Evolutionary conservation across 2,797 vertebrate species (phyloP), one percentile per base, ranked within the genome.

Genomic region (Toxotes lorentzi): DNA sequence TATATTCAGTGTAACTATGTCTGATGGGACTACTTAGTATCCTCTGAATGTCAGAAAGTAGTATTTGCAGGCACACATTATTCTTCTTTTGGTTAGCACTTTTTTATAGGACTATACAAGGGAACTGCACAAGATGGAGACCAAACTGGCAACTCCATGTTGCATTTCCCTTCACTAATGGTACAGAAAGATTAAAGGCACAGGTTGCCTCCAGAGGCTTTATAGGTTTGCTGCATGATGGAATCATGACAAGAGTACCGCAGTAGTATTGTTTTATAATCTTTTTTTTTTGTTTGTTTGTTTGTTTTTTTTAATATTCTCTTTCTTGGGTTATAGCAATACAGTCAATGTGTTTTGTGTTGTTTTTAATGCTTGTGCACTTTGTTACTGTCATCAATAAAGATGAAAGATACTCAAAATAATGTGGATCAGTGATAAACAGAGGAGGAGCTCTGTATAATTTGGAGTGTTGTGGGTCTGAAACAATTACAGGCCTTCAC

Each of bases 151-250:
- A 89, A 77, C 86, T 91, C 1, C 4, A 86, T 85, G 82, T 89
- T 92, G 78, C 79, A 90, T 21, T 90, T 86, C 81, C 88, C 76
- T 92, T 93, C 71, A 89, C 64, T 93, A 86, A 81, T 88, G 89
- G 91, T 94, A 93, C 79, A 92, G 93, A 91, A 92, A 93, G 91
- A 94, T 92, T 86, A 92, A 94, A 87, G 97, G 97, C 97, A 98
- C 96, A 90, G 97, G 97, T 94, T 97, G 97, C 97, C 97, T 95
- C 60, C 53, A 70, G 82, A 94, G 93, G 93, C 91, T 94, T 91
- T 95, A 94, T 93, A 94, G 89, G 93, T 92, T 93, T 93, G 92
- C 91, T 93, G 94, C 94, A 94, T 94, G 95, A 96, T 95, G 92
- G 93, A 95, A 92, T 95, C 92, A 92, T 93, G 93, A 93, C 93